Evolutionary conservation across 30 jellyfish, hydroid and myxozoan genomes (phyloP).

Genomic region (Calvadosia cruxmelitensis): DNA sequence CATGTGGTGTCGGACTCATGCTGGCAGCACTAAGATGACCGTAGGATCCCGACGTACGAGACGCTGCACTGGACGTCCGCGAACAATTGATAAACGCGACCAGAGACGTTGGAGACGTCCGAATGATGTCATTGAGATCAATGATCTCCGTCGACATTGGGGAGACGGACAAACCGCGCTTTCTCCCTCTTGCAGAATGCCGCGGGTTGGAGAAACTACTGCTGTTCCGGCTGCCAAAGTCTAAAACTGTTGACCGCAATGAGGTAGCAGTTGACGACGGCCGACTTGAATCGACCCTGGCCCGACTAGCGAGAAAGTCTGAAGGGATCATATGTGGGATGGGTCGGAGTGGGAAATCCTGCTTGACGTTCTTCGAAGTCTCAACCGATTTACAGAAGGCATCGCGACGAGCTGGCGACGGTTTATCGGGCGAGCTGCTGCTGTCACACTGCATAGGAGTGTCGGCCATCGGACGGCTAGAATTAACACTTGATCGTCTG

Average conservation of each 20-base stretch:
- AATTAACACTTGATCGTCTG: conserved; percentile 22
- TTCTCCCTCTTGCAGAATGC: conserved; percentile 82
- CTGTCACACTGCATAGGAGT: conserved; percentile 37
- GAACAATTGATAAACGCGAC: conserved; percentile 68
- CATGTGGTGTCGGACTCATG: conserved; percentile 63
- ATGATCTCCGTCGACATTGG: conserved; percentile 71
- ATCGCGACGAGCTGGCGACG: neutral
- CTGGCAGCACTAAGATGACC: conserved; percentile 86
- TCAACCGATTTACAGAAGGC: conserved; percentile 11
- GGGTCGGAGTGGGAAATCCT: conserved; percentile 63
- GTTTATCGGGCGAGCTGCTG: conserved; percentile 9
- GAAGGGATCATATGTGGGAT: conserved; percentile 78
- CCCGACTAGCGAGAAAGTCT: conserved; percentile 39
- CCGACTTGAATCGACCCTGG: conserved; percentile 53
- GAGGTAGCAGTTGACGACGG: conserved; percentile 84
- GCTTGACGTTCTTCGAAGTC: conserved; percentile 29
- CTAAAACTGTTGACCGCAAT: conserved; percentile 55
- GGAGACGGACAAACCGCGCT: conserved; percentile 66
- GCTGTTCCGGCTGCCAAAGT: conserved; percentile 60
- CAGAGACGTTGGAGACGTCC: conserved; percentile 86
- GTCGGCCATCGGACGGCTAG: conserved; percentile 26
- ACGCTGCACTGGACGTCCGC: conserved; percentile 83
- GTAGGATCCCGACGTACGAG: conserved; percentile 75
- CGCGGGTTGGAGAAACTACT: conserved; percentile 73
- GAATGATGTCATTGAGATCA: conserved; percentile 58